A percentile compares a stretch with the other conserved stretches of the same genome.
Conservation (phyloP, 2,113 vertebrate species). For the Morone chrysops region DNA sequence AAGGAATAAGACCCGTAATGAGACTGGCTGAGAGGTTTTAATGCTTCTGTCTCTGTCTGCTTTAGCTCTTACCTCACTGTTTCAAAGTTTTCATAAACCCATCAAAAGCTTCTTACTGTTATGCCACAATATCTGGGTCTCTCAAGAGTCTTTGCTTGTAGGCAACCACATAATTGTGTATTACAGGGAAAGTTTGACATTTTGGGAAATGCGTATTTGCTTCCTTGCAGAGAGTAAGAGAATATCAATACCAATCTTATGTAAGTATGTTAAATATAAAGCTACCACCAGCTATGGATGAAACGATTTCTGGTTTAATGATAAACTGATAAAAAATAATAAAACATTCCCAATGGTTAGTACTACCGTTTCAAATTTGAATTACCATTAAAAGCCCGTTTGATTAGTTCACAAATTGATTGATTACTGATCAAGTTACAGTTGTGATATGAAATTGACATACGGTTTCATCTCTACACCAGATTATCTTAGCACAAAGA, state of each 20-base stretch:
- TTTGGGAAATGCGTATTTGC: neutral
- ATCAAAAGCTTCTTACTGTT: neutral
- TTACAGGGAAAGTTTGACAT: neutral
- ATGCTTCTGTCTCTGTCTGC: slow-evolving; percentile 14
- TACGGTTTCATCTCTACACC: too few relatives aligned
- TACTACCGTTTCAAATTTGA: too few relatives aligned
- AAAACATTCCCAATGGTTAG: too few relatives aligned
- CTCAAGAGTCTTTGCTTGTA: neutral
- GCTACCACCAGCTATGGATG: neutral
- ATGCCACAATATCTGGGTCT: neutral
- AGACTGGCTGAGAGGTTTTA: slow-evolving; percentile 45
- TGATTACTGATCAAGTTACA: too few relatives aligned
- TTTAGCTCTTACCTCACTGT: slow-evolving; percentile 11
- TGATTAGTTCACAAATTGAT: too few relatives aligned
- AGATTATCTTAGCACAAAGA: too few relatives aligned
- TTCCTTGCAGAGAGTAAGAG: neutral
- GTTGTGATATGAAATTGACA: too few relatives aligned
- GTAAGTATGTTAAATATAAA: neutral
- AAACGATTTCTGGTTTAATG: too few relatives aligned
- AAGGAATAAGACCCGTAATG: slow-evolving; percentile 52
- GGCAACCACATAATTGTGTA: neutral
- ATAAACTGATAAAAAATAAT: too few relatives aligned
- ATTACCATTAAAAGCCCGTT: too few relatives aligned
- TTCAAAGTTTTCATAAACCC: slow-evolving; percentile 49
- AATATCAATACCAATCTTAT: neutral